phyloP scores from a whole-genome alignment of 2,888 invertebrate species.

The Sphaeridia pumilis region DNA sequence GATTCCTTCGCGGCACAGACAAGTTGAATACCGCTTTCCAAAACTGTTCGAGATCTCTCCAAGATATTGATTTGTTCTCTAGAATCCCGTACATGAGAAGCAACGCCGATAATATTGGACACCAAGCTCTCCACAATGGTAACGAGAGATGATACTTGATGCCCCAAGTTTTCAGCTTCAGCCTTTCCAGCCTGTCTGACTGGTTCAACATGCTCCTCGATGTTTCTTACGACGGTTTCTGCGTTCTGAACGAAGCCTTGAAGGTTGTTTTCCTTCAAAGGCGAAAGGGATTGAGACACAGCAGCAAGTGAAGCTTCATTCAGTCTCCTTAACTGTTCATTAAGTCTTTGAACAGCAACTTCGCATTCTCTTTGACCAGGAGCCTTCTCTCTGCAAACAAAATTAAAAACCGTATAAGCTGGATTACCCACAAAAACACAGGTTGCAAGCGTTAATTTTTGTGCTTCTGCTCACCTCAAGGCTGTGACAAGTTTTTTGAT shows the following conservation, averaged over 20 bases:
- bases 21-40: conserved; percentile 80
- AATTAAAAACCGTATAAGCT: too few species aligned
- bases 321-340: conserved; percentile 61
- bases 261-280: conserved; percentile 58
- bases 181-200: conserved; percentile 71
- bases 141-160: conserved; percentile 47
- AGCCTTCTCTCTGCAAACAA: conserved; percentile 62
- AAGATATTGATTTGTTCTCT: conserved; percentile 73
- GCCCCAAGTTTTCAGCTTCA: conserved; percentile 88
- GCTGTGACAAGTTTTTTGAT: conserved; percentile 56
- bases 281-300: conserved; percentile 63
- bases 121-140: conserved; percentile 78
- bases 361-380: conserved; percentile 94
- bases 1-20: conserved; percentile 74
- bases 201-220: conserved; percentile 67
- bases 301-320: conserved; percentile 80
- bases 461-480: conserved; percentile 14
- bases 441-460: too few species aligned
- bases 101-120: conserved; percentile 69
- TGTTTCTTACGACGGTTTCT: conserved; percentile 41
- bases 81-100: conserved; percentile 77
- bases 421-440: too few species aligned
- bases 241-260: conserved; percentile 51
- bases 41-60: conserved; percentile 76
- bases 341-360: conserved; percentile 63